phyloP scores from a whole-genome alignment of 2,113 vertebrate genomes.

The Myrmecobius fasciatus region DNA sequence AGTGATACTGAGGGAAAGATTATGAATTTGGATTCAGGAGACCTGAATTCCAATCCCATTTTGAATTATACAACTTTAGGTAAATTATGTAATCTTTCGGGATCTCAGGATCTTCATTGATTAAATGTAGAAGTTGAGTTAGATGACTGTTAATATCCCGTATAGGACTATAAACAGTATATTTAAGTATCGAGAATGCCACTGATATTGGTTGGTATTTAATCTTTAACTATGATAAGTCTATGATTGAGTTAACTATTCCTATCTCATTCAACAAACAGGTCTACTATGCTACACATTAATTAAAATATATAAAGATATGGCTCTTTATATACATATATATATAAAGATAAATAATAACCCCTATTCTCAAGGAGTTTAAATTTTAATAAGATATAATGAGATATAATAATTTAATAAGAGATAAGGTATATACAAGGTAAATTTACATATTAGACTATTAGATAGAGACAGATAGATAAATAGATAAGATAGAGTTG shows the following conservation, averaged over 20 bases:
- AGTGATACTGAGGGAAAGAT: not conserved
- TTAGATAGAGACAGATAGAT: not conserved
- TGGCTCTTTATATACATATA: too few relatives aligned
- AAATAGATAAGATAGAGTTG: not conserved
- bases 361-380: not conserved
- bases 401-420: too few relatives aligned
- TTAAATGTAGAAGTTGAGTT: not conserved
- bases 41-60: not conserved
- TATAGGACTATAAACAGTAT: not conserved
- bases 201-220: not conserved
- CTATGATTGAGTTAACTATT: not conserved
- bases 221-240: not conserved
- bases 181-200: not conserved
- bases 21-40: not conserved
- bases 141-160: not conserved
- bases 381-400: not conserved
- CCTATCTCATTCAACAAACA: not conserved
- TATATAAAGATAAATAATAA: not conserved
- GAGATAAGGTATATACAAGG: not conserved
- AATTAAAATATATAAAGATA: too few relatives aligned
- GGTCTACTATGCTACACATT: not conserved
- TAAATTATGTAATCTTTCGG: not conserved
- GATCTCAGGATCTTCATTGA: not conserved
- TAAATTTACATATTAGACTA: not conserved
- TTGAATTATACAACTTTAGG: not conserved